Base-by-base conservation (phyloP, 1,140 invertebrate genomes). In the Habropoda laboriosa region DNA sequence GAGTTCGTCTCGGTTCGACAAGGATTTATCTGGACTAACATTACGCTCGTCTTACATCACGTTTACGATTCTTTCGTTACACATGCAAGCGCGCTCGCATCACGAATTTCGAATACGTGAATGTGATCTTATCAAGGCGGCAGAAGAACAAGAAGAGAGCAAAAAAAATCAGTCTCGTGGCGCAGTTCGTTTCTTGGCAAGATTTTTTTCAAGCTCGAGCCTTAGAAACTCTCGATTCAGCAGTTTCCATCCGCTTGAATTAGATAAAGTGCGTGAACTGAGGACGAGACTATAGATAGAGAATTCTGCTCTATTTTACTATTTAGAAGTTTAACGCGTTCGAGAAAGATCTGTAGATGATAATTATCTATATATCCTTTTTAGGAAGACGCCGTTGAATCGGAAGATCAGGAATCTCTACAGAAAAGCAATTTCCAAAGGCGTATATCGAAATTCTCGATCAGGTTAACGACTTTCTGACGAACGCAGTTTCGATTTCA, bases 41-140 rank as follows among this genome's bases (percentile, higher is more conserved):
- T 55, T n/a, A 64, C 35, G 58, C 27, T 49, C 12, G 6, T 53
- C 68, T 79, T 72, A 72, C 77, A 73, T 79, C 77, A 79, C 68
- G 35, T 53, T 49, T 58, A 32, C 70, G 68, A n/a, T 35, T 47
- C 63, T n/a, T n/a, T 35, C 27, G 10, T 32, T 21, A 18, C 13
- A 45, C 58, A 35, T 32, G 57, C 27, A 32, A n/a, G n/a, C 40
- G 21, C 38, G 38, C 47, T 13, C 32, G 49, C 61, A 30, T 68
- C 40, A 51, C 49, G 6, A 76, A 77, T 77, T 71, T 60, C 35
- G 45, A 27, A 35, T 30, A 18, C 21, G 24, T 21, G 68, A 47
- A 10, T 16, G 38, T 6, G 42, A 71, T 32, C 42, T 78, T 71
- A 71, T 78, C 75, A 13, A 49, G 4, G 13, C 7, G 0, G 30